Evolutionary conservation across 1,140 invertebrate species (phyloP).

Genomic region (Chelonus insularis): DNA sequence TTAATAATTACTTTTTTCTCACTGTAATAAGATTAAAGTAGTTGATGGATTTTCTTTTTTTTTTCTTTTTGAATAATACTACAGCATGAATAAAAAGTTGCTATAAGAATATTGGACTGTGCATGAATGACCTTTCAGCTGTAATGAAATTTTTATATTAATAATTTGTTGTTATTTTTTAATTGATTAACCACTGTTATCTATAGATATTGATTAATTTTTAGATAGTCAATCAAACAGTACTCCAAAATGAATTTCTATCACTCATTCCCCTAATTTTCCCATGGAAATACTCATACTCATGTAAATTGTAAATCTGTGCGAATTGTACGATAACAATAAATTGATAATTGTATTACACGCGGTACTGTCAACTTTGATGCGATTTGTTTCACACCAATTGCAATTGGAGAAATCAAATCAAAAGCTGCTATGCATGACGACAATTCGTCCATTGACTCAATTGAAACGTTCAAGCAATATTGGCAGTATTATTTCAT

Average conservation of each 20-base stretch:
- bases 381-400: slow-evolving; percentile 18
- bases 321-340: slow-evolving; percentile 17
- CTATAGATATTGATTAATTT: too few species aligned
- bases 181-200: too few species aligned
- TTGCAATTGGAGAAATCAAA: slow-evolving; percentile 14
- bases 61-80: too few species aligned
- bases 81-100: too few species aligned
- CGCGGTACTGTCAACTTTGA: slow-evolving; percentile 25
- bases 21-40: too few species aligned
- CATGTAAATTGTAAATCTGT: slow-evolving; percentile 18
- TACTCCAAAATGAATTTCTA: slow-evolving; percentile 15
- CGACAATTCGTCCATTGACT: slow-evolving; percentile 3
- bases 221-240: slow-evolving; percentile 1
- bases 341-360: slow-evolving; percentile 26
- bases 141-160: too few species aligned
- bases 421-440: slow-evolving; percentile 5
- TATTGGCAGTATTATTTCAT: slow-evolving; percentile 12
- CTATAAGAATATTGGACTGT: too few species aligned
- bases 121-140: too few species aligned
- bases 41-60: too few species aligned
- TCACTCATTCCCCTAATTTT: not conserved
- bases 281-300: not conserved
- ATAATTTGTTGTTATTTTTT: too few species aligned
- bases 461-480: slow-evolving; percentile 3
- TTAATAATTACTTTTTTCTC: too few species aligned